These are phyloP conservation scores for Apamea crenata DNA, from an alignment of 2,888 invertebrate species.

Conservation along the genomic window DNA sequence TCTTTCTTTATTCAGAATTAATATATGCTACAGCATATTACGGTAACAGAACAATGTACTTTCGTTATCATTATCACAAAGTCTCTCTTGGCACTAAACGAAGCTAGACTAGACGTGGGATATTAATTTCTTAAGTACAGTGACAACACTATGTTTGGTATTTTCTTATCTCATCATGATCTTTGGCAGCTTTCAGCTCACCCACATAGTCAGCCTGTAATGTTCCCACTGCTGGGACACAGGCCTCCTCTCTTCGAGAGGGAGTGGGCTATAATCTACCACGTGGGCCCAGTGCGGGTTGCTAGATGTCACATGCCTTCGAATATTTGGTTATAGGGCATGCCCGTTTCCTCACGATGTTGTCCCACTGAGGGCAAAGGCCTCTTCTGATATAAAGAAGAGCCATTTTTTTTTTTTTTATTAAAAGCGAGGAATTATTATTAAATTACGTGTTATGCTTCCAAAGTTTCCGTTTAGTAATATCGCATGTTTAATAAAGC, in stretches of 20 bases:
- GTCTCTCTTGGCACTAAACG: background rate
- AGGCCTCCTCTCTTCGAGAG: no score
- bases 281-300: no score
- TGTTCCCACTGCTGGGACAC: no score
- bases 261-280: no score
- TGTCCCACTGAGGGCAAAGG: no score
- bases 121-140: background rate
- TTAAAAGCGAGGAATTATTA: background rate
- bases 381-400: no score
- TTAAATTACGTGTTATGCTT: background rate
- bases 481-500: constrained; percentile 8
- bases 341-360: no score
- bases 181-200: no score
- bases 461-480: background rate
- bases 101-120: background rate
- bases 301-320: no score
- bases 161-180: background rate
- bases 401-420: no score
- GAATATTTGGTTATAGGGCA: no score
- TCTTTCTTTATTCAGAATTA: background rate
- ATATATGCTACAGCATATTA: constrained; percentile 2
- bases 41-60: background rate
- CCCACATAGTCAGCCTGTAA: no score
- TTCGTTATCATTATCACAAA: background rate
- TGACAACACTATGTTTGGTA: background rate